These are phyloP conservation scores for Pangasianodon hypophthalmus DNA, from an alignment of 2,113 vertebrate species.

Conservation along the genomic window DNA sequence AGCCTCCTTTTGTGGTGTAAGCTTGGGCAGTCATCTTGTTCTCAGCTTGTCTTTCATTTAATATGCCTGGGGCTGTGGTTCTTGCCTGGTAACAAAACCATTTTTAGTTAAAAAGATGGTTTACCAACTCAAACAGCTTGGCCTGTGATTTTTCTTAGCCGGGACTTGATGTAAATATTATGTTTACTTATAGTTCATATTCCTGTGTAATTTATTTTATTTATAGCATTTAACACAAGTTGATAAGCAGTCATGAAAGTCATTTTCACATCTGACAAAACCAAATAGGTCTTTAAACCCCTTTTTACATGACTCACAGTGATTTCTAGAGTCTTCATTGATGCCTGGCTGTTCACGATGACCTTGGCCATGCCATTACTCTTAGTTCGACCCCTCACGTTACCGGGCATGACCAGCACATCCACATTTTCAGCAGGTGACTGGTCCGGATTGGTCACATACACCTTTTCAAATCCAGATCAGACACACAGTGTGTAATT, in stretches of 20 bases:
- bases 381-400: neutral
- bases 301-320: conserved; percentile 46
- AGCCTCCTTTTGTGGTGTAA: conserved; percentile 54
- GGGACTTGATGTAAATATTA: neutral
- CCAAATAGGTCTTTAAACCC: neutral
- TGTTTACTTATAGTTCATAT: neutral
- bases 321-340: conserved; percentile 17
- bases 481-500: neutral
- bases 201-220: neutral
- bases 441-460: conserved; percentile 70
- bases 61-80: conserved; percentile 45
- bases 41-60: conserved; percentile 49
- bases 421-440: conserved; percentile 62
- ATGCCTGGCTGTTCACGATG: conserved; percentile 58
- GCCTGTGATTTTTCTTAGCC: neutral
- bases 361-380: conserved; percentile 58
- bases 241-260: neutral
- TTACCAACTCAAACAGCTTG: neutral
- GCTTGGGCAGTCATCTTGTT: conserved; percentile 56
- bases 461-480: conserved; percentile 58
- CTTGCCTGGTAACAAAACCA: conserved; percentile 57
- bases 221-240: neutral
- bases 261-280: neutral
- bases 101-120: neutral
- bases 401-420: conserved; percentile 16